phyloP scores from a whole-genome alignment of 1,140 invertebrate species.

The Drosophila parabipectinata region DNA sequence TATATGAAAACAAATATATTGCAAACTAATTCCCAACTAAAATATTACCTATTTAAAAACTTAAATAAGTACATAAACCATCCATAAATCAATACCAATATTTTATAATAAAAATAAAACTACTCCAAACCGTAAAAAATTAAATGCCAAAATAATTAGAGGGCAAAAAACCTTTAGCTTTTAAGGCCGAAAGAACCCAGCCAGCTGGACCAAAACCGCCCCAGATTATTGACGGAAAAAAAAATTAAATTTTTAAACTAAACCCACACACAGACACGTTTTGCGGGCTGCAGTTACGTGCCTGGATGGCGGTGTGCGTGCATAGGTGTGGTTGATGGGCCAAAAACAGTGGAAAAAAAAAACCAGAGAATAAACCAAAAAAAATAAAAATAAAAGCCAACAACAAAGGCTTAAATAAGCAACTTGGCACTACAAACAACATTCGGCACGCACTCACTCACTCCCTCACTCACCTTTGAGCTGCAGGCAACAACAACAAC shows the following conservation, averaged over 20 bases:
- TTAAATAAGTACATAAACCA: too few relatives aligned
- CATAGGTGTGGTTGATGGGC: conserved; percentile 21
- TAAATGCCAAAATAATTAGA: too few relatives aligned
- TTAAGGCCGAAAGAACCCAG: too few relatives aligned
- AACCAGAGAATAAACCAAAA: neutral
- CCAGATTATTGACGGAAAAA: conserved; percentile 15
- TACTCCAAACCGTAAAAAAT: too few relatives aligned
- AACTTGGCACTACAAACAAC: conserved; percentile 59
- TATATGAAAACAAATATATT: too few relatives aligned
- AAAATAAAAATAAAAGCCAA: neutral
- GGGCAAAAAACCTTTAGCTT: too few relatives aligned
- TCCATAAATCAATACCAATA: too few relatives aligned
- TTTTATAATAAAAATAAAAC: too few relatives aligned
- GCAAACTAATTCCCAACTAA: too few relatives aligned
- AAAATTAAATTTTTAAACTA: conserved; percentile 39
- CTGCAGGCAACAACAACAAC: conserved; percentile 34
- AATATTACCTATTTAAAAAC: too few relatives aligned
- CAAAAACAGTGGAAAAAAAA: neutral
- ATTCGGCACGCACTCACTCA: conserved; percentile 73
- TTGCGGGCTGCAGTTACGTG: conserved; percentile 22
- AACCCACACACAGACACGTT: conserved; percentile 25
- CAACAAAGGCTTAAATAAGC: conserved; percentile 34
- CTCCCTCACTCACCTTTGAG: conserved; percentile 56
- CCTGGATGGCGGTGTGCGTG: conserved; percentile 15
- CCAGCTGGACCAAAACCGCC: conserved; percentile 11